Conservation (phyloP, 2,113 vertebrate species). For the Cephalophus harveyi region DNA sequence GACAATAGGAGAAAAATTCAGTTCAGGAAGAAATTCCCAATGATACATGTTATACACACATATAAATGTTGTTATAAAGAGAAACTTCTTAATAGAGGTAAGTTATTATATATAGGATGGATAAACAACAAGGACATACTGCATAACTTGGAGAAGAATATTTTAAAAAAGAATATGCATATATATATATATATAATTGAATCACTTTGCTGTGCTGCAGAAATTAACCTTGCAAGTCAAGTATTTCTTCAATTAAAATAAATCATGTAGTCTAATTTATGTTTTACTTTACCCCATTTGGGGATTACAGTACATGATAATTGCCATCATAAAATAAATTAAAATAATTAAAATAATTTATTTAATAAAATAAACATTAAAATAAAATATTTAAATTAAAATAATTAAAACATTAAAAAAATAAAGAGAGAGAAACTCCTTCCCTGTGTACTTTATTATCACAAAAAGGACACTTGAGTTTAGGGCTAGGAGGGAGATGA, state of each 20-base stretch:
- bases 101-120: not conserved
- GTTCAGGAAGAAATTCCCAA: not conserved
- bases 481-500: not conserved
- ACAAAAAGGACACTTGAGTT: not conserved
- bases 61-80: not conserved
- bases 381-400: not conserved
- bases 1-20: not conserved
- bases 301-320: not conserved
- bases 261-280: not conserved
- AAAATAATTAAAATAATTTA: not conserved
- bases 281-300: not conserved
- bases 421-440: not conserved
- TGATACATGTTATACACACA: not conserved
- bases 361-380: not conserved
- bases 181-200: not conserved
- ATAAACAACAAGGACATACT: not conserved
- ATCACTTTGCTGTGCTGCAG: not conserved
- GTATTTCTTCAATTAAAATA: not conserved
- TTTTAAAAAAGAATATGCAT: not conserved
- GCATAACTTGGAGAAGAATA: not conserved
- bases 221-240: not conserved
- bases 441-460: not conserved
- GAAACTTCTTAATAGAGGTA: not conserved
- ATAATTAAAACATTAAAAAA: not conserved
- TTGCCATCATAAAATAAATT: not conserved